Conservation (phyloP, 2,797 vertebrate species). For the Tinamus major region DNA sequence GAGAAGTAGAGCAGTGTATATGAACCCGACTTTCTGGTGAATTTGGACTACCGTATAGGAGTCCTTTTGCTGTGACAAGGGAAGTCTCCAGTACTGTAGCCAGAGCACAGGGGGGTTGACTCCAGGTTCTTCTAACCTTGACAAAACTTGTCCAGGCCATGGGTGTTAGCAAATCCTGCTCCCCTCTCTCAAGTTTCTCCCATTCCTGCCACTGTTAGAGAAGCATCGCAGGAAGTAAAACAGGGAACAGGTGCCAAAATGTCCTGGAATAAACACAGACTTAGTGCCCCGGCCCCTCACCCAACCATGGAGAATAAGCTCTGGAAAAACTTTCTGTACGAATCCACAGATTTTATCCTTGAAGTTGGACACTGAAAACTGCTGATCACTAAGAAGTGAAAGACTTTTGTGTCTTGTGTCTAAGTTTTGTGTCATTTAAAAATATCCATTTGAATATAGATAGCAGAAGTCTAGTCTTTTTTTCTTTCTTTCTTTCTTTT, state of each 20-base stretch:
- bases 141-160: background rate
- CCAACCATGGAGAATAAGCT: background rate
- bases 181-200: background rate
- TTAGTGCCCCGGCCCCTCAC: background rate
- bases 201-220: background rate
- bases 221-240: background rate
- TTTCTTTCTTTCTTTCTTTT: too few species aligned
- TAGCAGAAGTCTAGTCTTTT: background rate
- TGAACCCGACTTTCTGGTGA: background rate
- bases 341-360: background rate
- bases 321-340: background rate
- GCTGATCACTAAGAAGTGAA: background rate
- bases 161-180: background rate
- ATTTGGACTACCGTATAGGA: background rate
- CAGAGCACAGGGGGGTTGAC: background rate
- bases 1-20: background rate
- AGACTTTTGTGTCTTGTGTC: background rate
- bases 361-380: background rate
- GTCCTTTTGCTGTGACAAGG: rapidly evolving
- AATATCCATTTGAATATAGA: background rate
- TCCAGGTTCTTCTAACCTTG: background rate
- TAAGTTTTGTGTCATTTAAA: background rate
- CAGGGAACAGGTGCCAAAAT: background rate
- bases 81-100: background rate
- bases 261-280: background rate